These are phyloP conservation scores for Elysia crispata DNA, from an alignment of 2,888 invertebrate genomes.

Conservation along the genomic window DNA sequence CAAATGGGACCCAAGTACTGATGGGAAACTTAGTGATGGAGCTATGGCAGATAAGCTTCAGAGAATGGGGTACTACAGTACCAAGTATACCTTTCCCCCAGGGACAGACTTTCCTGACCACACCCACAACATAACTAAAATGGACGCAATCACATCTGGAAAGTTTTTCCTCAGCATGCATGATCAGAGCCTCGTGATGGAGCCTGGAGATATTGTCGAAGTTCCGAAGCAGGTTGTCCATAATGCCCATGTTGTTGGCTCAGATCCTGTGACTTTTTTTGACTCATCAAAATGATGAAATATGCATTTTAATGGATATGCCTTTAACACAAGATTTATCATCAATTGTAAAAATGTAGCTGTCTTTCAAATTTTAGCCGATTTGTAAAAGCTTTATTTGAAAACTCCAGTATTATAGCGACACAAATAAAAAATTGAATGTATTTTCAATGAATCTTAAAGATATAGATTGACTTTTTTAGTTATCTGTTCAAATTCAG, in stretches of 20 bases:
- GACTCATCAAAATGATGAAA: constrained; percentile 62
- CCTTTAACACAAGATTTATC: too few species aligned
- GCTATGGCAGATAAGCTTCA: constrained; percentile 68
- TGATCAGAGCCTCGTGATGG: constrained; percentile 65
- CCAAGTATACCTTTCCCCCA: constrained; percentile 64
- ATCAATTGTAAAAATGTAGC: too few species aligned
- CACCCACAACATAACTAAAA: constrained; percentile 69
- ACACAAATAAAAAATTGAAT: too few species aligned
- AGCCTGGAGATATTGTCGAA: constrained; percentile 72
- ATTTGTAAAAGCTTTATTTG: too few species aligned
- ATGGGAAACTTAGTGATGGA: constrained; percentile 64
- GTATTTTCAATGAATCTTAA: too few species aligned
- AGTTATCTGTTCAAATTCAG: too few species aligned
- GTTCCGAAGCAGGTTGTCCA: constrained; percentile 70
- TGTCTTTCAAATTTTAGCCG: too few species aligned
- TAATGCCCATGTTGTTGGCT: constrained; percentile 70
- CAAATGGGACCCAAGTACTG: constrained; percentile 64
- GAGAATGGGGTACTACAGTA: constrained; percentile 65
- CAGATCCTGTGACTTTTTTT: constrained; percentile 65
- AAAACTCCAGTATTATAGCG: too few species aligned
- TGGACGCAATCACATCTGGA: constrained; percentile 70
- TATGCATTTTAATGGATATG: too few species aligned
- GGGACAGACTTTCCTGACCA: constrained; percentile 73
- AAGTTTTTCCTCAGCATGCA: constrained; percentile 69
- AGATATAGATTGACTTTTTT: too few species aligned